Conservation (phyloP, 1,140 invertebrate species). For the Pseudomyrmex flavicornis region DNA sequence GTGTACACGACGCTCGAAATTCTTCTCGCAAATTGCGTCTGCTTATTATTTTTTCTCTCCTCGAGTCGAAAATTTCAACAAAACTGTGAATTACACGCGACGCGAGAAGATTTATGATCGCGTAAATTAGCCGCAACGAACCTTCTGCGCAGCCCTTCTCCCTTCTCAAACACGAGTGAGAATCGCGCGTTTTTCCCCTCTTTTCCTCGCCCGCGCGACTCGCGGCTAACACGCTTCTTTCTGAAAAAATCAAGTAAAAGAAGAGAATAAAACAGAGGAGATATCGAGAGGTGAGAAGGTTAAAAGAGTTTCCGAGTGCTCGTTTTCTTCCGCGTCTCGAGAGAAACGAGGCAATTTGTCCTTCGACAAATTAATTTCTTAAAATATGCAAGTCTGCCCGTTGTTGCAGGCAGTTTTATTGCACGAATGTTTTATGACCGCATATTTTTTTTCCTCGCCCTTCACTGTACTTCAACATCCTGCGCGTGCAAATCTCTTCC, state of each 20-base stretch:
- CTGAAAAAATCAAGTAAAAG: neutral
- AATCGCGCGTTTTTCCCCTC: slow-evolving; percentile 27
- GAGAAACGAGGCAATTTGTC: slow-evolving; percentile 76
- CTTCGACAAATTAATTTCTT: slow-evolving; percentile 81
- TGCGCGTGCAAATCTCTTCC: neutral
- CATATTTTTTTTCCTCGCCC: slow-evolving; percentile 63
- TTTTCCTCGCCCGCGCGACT: slow-evolving; percentile 13
- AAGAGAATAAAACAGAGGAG: neutral
- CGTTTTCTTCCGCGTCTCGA: slow-evolving; percentile 50
- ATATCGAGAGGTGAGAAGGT: slow-evolving; percentile 30
- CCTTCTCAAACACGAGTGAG: slow-evolving; percentile 19
- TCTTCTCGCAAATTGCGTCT: slow-evolving; percentile 37
- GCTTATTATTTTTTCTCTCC: slow-evolving; percentile 62
- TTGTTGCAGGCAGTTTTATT: slow-evolving; percentile 75
- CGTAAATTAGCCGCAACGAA: slow-evolving; percentile 76
- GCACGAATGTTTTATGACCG: slow-evolving; percentile 73
- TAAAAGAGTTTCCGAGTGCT: slow-evolving; percentile 38
- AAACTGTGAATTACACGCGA: slow-evolving; percentile 15
- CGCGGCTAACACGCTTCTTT: slow-evolving; percentile 15
- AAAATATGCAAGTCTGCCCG: slow-evolving; percentile 73
- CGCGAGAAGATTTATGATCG: slow-evolving; percentile 73
- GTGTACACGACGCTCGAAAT: slow-evolving; percentile 1
- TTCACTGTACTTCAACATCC: slow-evolving; percentile 49
- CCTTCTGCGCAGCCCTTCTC: slow-evolving; percentile 57
- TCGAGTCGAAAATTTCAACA: slow-evolving; percentile 38